These are phyloP conservation scores for Pogona vitticeps DNA, from an alignment of 2,113 vertebrate genomes.

Conservation along the genomic window DNA sequence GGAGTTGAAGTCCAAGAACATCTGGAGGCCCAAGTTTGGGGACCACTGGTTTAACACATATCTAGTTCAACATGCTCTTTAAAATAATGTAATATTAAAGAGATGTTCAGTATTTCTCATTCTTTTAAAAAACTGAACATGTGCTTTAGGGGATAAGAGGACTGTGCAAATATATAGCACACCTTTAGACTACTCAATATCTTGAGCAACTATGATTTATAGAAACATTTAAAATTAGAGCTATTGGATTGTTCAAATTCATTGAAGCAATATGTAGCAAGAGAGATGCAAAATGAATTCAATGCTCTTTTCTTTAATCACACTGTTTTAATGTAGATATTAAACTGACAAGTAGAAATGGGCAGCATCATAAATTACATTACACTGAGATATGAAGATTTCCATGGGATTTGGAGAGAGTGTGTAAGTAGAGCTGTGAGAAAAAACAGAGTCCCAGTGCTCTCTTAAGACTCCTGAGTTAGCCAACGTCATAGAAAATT, in stretches of 20 bases:
- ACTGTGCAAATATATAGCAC: constrained; percentile 23
- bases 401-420: neutral
- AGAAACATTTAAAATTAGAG: constrained; percentile 44
- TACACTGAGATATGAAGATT: neutral
- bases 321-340: neutral
- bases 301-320: neutral
- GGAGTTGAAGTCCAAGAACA: no score
- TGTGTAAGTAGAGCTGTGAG: neutral
- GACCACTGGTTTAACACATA: no score
- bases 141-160: constrained; percentile 56
- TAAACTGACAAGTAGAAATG: constrained; percentile 21
- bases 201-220: constrained; percentile 37
- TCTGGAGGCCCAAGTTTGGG: no score
- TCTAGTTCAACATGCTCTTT: constrained; percentile 49
- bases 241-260: constrained; percentile 16
- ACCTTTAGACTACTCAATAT: constrained; percentile 32
- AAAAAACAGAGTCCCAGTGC: neutral
- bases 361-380: constrained; percentile 24
- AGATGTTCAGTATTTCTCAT: constrained; percentile 65
- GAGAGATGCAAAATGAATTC: constrained; percentile 42
- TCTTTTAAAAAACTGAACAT: constrained; percentile 67
- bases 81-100: constrained; percentile 30
- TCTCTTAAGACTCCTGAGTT: neutral
- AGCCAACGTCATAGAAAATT: neutral
- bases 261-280: constrained; percentile 47